Evolutionary conservation across 2,797 vertebrate species (phyloP).

Genomic region (Premnoplex brunnescens): DNA sequence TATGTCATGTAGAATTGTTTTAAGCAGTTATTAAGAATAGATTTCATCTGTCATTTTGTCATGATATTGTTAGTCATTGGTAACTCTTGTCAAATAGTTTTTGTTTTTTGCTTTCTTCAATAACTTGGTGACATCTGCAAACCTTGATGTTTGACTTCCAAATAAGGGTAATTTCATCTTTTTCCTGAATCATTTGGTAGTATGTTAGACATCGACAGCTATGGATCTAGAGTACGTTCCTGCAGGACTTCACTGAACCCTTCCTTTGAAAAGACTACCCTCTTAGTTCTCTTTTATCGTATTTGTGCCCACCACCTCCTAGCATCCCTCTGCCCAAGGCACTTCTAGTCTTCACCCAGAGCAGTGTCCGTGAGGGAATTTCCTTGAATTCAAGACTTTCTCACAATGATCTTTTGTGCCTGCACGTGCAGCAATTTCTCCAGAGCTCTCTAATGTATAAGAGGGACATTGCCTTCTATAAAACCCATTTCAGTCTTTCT

Average conservation of each 20-base stretch:
- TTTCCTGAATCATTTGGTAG: background rate
- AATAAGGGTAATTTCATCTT: background rate
- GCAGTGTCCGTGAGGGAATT: background rate
- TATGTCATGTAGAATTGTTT: background rate
- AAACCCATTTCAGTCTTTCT: background rate
- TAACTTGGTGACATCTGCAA: background rate
- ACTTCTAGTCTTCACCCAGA: background rate
- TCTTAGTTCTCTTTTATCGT: background rate
- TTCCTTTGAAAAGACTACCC: background rate
- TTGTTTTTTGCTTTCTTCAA: background rate
- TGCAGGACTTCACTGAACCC: background rate
- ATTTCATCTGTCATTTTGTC: background rate
- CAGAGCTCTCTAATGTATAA: background rate
- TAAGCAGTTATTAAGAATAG: background rate
- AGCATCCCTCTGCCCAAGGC: background rate
- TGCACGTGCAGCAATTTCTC: background rate
- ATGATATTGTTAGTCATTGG: background rate
- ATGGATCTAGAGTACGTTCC: background rate
- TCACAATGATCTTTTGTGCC: background rate
- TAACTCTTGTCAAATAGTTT: background rate
- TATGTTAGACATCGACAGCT: background rate
- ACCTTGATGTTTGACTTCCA: background rate
- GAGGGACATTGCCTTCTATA: background rate
- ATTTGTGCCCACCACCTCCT: background rate
- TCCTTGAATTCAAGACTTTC: background rate